A percentile compares a stretch with the other conserved stretches of the same genome.
phyloP scores from a whole-genome alignment of 2,797 vertebrate genomes.

The Champsocephalus gunnari region DNA sequence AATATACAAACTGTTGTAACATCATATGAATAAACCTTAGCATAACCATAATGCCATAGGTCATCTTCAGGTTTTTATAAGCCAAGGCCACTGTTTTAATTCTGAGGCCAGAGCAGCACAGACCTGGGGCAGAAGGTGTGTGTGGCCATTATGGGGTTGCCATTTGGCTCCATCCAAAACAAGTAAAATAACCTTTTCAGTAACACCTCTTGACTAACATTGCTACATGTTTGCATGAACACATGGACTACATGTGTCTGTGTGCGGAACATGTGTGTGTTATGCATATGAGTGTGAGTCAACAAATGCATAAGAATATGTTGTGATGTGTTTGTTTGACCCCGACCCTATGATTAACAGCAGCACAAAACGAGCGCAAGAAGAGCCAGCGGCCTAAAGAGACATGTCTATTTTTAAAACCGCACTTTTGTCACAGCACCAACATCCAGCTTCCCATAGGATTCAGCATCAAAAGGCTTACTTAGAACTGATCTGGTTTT shows the following conservation, averaged over 20 bases:
- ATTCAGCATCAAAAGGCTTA: conserved; percentile 10
- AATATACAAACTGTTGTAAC: too few relatives aligned
- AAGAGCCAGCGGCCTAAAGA: conserved; percentile 49
- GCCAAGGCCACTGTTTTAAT: conserved; percentile 13
- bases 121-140: not conserved
- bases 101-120: conserved; percentile 4
- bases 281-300: conserved; percentile 32
- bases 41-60: too few relatives aligned
- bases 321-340: conserved; percentile 37
- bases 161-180: conserved; percentile 25
- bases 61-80: not conserved
- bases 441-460: conserved; percentile 35
- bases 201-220: conserved; percentile 20
- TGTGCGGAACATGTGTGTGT: conserved; percentile 6
- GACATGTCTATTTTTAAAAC: conserved; percentile 62
- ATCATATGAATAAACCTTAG: not conserved
- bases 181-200: not conserved
- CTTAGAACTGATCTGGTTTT: conserved; percentile 8
- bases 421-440: conserved; percentile 29
- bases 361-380: conserved; percentile 60
- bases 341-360: conserved; percentile 59
- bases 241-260: conserved; percentile 1
- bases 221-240: not conserved
- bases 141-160: not conserved
- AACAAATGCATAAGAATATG: conserved; percentile 43